Conservation (phyloP, 2,888 invertebrate species). For the Diploptera punctata region DNA sequence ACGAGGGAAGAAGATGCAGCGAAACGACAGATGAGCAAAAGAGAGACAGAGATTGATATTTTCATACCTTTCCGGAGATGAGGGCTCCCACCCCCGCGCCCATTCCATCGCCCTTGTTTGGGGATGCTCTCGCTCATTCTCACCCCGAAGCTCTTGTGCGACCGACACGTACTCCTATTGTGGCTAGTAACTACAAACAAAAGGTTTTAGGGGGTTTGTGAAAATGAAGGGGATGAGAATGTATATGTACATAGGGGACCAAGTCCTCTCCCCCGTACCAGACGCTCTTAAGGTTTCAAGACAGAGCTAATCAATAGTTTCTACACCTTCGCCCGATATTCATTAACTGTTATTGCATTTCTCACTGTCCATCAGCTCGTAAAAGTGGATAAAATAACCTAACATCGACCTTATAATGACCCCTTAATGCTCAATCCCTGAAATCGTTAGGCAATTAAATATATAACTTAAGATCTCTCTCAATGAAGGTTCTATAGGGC, state of each 20-base stretch:
- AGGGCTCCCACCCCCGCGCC: background rate
- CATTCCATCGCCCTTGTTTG: background rate
- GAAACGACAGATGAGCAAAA: background rate
- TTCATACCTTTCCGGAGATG: conserved; percentile 27
- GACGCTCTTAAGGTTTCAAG: conserved; percentile 32
- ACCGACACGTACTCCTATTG: conserved; percentile 40
- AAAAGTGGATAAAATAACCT: too few species aligned
- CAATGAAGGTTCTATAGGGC: too few species aligned
- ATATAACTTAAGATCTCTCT: too few species aligned
- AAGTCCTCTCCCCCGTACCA: background rate
- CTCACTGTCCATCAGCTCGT: too few species aligned
- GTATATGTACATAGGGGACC: conserved; percentile 31
- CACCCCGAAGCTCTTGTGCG: conserved; percentile 21
- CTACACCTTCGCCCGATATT: too few species aligned
- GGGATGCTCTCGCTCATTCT: background rate
- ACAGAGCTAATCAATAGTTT: conserved; percentile 30
- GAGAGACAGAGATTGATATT: conserved; percentile 29
- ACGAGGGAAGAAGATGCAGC: background rate
- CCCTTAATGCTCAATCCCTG: too few species aligned
- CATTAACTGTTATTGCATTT: too few species aligned
- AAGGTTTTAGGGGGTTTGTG: conserved; percentile 35
- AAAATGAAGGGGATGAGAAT: conserved; percentile 23
- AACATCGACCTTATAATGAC: too few species aligned
- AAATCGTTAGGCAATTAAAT: too few species aligned
- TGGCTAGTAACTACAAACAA: conserved; percentile 41